Base-by-base conservation (phyloP, 2,888 invertebrate species). In the Lottia gigantea region DNA sequence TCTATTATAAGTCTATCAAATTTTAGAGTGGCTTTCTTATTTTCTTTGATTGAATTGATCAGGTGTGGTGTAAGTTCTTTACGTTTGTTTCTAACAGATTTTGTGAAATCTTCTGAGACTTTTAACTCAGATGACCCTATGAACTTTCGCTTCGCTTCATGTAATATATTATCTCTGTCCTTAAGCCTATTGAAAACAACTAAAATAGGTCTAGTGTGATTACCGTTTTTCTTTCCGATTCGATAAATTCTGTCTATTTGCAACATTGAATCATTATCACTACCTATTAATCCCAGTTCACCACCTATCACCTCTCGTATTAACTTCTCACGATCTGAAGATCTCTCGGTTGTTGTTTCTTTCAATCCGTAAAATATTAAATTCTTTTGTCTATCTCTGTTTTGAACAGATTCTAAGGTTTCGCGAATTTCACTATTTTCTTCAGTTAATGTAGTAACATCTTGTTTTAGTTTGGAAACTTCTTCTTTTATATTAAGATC, bases 1-100 rank as follows among this genome's bases (percentile, higher is more conserved):
- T 67, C 46, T 16, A 67, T 67, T 16, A 67, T 61, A 6, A 67
- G 62, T 25, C 25, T 67, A 55, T 67, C 67, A 61, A 31, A 61
- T 12, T 40, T 55, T 3, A 67, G 55, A 31, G 31, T 61, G 62
- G 67, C 67, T 40, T 67, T 62, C 19, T 62, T 67, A 45, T 40
- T 45, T 26, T 49, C 67, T 19, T 25, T 46, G 19, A 40, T 67
- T 26, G 61, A 31, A 12, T 67, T 55, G 16, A n/a, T 67, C 40
- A 62, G 67, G 23, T 55, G 40, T 16, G 67, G 62, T 26, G 31
- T 26, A 23, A 67, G 67, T n/a, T 55, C 26, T 19, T 61, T 19
- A n/a, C 67, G 26, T 19, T 61, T 61, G 14, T 45, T 61, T 46
- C 67, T 67, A 55, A 61, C 62, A 19, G 16, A 16, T 16, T 49